Conservation (phyloP, 2,888 invertebrate genomes). For the Lepidochitona cinerea region DNA sequence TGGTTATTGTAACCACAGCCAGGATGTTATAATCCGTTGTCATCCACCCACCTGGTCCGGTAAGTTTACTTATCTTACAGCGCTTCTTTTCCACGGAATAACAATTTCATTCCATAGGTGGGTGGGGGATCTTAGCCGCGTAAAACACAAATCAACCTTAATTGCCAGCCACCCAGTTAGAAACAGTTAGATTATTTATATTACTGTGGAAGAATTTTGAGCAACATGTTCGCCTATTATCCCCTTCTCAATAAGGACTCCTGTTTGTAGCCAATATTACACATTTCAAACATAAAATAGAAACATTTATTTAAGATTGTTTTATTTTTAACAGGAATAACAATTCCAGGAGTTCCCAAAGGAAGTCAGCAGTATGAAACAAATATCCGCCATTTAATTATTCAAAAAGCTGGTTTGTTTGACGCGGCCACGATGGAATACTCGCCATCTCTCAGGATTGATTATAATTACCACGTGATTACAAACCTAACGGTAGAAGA, state of each 20-base stretch:
- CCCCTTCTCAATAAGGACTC: no score
- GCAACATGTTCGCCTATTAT: no score
- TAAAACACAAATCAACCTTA: no score
- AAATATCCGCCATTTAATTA: slow-evolving; percentile 48
- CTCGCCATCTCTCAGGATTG: slow-evolving; percentile 74
- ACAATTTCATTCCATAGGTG: no score
- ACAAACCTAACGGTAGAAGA: slow-evolving; percentile 78
- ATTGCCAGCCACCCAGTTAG: no score
- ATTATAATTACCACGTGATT: slow-evolving; percentile 75
- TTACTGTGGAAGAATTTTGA: no score
- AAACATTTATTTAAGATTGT: no score
- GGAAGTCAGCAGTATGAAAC: slow-evolving; percentile 39
- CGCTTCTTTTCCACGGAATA: background rate
- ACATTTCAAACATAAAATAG: no score
- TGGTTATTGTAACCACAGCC: slow-evolving; percentile 57
- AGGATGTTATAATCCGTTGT: slow-evolving; percentile 69
- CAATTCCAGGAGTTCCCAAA: slow-evolving; percentile 53
- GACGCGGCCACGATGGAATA: slow-evolving; percentile 87
- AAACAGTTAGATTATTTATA: no score
- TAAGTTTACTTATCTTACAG: slow-evolving; percentile 25
- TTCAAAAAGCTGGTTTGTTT: slow-evolving; percentile 83
- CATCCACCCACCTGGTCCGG: slow-evolving; percentile 71
- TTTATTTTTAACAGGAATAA: slow-evolving; percentile 55
- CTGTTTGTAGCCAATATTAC: no score
- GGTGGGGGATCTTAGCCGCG: no score